Base-by-base conservation (phyloP, 2,888 invertebrate genomes). In the Alentia gelatinosa region DNA sequence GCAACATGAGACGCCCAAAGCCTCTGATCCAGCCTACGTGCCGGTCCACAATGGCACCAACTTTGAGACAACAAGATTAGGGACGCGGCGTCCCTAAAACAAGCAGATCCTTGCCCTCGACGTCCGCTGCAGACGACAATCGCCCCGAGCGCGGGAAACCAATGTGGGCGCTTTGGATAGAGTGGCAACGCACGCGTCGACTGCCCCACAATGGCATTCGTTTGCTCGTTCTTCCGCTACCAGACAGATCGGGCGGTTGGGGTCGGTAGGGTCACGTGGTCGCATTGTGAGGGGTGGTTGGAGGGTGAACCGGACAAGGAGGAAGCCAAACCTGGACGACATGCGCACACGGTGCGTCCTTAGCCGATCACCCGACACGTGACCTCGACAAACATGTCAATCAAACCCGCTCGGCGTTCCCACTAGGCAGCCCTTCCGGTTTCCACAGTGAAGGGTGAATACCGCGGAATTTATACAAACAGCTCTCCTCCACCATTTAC, bases 211-310 rank as follows among this genome's bases (percentile, higher is more conserved):
- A 83, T 83, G 39, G 39, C 37, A 12, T 35, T 40, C 15, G 83
- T 83, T 7, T 83, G 83, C 37, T 83, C n/a, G 35, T 30, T 7
- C 83, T 83, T 83, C 83, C 83, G 83, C 35, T 83, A 83, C 83
- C 83, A 83, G 83, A 83, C 83, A 19, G 83, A 83, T n/a, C 30
- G 35, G 75, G 35, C 30, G 75, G 56, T 68, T 26, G 47, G 47
- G 86, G 47, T 23, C 33, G 33, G 42, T 26, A 33, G 26, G 47
- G 42, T 50, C 15, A 33, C 47, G 47, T 30, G 86, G 50, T 42
- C 30, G 47, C 47, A 47, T 12, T 35, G 39, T 35, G 83, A 40
- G 40, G 83, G 83, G 83, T 83, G 83, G 19, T 75, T 19, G n/a
- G 33, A 7, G 23, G 42, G 42, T 15, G 40, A 4, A 40, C n/a